These are phyloP conservation scores for Rhadina sibilatrix DNA, from an alignment of 2,113 vertebrate genomes.

Conservation along the genomic window DNA sequence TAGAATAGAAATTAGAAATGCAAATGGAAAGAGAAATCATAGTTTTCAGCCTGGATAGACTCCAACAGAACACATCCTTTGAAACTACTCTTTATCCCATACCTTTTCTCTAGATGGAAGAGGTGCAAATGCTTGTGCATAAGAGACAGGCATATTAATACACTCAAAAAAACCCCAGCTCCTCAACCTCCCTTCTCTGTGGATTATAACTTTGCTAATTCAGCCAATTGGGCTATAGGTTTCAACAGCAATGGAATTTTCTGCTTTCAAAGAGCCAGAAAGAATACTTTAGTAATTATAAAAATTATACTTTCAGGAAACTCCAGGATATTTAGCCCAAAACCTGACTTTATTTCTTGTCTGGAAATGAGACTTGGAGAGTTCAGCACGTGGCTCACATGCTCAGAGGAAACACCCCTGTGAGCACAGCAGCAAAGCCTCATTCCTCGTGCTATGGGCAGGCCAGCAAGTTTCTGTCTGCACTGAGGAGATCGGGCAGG, in stretches of 20 bases:
- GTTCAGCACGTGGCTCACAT: accelerated
- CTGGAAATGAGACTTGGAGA: not conserved
- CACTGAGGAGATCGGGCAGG: not conserved
- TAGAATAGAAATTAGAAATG: not conserved
- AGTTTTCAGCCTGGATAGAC: not conserved
- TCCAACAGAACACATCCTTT: not conserved
- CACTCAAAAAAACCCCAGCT: not conserved
- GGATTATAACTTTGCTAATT: not conserved
- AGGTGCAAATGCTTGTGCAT: not conserved
- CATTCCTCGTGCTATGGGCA: accelerated
- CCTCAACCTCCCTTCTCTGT: not conserved
- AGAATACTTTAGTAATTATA: not conserved
- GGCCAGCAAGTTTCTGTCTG: not conserved
- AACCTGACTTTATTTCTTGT: not conserved
- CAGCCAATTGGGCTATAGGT: not conserved
- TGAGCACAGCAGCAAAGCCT: not conserved
- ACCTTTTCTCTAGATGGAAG: not conserved
- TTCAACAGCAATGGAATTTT: not conserved
- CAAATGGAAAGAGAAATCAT: not conserved
- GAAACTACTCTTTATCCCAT: not conserved
- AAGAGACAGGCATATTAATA: not conserved
- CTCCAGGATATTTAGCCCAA: not conserved
- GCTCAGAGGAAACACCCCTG: not conserved
- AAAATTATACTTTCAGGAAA: not conserved
- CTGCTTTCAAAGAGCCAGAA: not conserved